These are phyloP conservation scores for Euplexia lucipara DNA, from an alignment of 2,888 invertebrate species.

Conservation along the genomic window DNA sequence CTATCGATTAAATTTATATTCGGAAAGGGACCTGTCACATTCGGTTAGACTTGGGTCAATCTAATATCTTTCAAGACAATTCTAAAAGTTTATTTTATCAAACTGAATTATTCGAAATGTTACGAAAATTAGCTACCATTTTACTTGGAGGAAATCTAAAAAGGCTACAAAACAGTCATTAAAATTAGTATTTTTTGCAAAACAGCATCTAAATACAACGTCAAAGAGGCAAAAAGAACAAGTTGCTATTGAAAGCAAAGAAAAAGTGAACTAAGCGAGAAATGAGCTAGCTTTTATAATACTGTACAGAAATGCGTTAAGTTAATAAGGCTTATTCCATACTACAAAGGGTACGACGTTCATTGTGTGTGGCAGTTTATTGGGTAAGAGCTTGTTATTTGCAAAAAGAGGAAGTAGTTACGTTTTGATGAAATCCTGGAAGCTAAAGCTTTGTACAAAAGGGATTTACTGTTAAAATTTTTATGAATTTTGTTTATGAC, in stretches of 20 bases:
- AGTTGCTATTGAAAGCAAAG: conserved; percentile 39
- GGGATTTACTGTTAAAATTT: conserved; percentile 14
- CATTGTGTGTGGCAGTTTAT: conserved; percentile 63
- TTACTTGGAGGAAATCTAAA: background rate
- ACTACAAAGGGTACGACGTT: conserved; percentile 57
- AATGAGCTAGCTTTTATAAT: conserved; percentile 45
- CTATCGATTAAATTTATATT: conserved; percentile 43
- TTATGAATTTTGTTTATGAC: conserved; percentile 5
- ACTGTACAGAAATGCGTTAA: conserved; percentile 49
- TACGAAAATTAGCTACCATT: conserved; percentile 4
- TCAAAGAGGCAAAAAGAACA: conserved; percentile 34
- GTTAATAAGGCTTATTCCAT: conserved; percentile 63
- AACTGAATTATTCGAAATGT: conserved; percentile 35
- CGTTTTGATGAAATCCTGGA: conserved; percentile 47
- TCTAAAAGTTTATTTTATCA: conserved; percentile 24
- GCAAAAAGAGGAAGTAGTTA: conserved; percentile 56
- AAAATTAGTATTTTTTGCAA: conserved; percentile 18
- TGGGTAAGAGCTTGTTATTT: conserved; percentile 58
- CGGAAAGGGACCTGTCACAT: conserved; percentile 33
- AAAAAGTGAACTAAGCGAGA: conserved; percentile 37
- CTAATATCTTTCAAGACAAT: conserved; percentile 40
- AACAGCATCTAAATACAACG: conserved; percentile 10
- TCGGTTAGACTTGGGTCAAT: conserved; percentile 30
- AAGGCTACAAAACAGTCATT: conserved; percentile 8
- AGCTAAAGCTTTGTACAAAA: conserved; percentile 21